Percentiles rank a stretch among this genome's conserved stretches.
phyloP scores from a whole-genome alignment of 2,888 invertebrate genomes.

The Zootermopsis nevadensis region DNA sequence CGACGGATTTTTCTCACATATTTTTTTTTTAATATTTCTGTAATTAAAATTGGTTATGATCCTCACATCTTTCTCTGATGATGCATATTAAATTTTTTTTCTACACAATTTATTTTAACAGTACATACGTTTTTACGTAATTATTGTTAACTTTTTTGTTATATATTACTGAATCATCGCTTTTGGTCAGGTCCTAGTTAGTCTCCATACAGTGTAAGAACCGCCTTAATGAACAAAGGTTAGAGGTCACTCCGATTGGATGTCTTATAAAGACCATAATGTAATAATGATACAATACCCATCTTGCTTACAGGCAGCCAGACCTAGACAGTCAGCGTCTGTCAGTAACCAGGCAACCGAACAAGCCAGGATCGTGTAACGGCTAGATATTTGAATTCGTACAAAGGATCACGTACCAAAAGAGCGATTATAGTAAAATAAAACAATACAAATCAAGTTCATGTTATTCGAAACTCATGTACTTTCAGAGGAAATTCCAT shows the following conservation, averaged over 20 bases:
- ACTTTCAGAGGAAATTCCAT: no score
- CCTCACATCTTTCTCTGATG: no score
- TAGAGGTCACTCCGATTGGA: slow-evolving; percentile 5
- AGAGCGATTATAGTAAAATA: not conserved
- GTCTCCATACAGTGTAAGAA: not conserved
- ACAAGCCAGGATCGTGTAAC: not conserved
- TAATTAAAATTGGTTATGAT: no score
- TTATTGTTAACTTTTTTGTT: no score
- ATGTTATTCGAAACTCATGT: no score
- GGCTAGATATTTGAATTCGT: not conserved
- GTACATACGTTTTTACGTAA: no score
- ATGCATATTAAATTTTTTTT: no score
- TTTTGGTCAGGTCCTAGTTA: not conserved
- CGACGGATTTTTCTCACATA: no score
- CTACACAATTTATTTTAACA: no score
- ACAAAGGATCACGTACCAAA: not conserved
- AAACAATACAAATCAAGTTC: no score
- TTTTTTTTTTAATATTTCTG: no score
- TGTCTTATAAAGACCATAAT: not conserved
- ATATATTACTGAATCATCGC: no score
- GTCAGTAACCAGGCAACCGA: not conserved
- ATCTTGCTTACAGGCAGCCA: not conserved
- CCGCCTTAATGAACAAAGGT: not conserved
- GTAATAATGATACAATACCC: slow-evolving; percentile 18
- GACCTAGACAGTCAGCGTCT: not conserved